Evolutionary conservation across 2,113 vertebrate species (phyloP), one percentile per base, ranked within the genome.

Genomic region (Siphamia tubifer): DNA sequence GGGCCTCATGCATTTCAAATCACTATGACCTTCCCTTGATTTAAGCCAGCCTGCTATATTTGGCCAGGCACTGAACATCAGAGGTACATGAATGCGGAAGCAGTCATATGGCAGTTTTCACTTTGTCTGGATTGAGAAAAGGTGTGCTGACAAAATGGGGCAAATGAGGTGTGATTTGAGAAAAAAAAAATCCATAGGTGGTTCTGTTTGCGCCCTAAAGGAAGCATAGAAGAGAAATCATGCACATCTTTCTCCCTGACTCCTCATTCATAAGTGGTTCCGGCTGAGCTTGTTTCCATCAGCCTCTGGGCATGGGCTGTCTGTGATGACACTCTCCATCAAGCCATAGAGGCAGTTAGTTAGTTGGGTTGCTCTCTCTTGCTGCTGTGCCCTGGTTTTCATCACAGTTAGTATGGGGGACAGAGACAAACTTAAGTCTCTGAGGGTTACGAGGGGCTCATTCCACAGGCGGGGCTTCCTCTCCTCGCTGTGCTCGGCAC

Each of bases 1-100:
- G 83, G 63, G 81, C 68, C 83, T 90, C 87, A 86, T 89, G 86
- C 86, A 89, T 86, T 89, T 89, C 75, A 88, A 90, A 90, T 86
- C 47, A 35, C 77, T 52, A 40, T 79, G 79, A 86, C 86, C 82
- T 83, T 79, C 65, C 56, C 53, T 31, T 74, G 74, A 89, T 83
- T 84, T 69, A 61, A 80, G 67, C 68, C 72, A 39, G 61, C 42
- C 45, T 43, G 57, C 61, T 57, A 48, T 28, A 66, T 80, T 65
- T 38, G 65, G 61, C 47, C 69, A 12, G 15, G 19, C 19, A 31
- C 74, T 45, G 45, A 52, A 57, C 54, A 57, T 62, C 72, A 47
- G 68, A 42, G 34, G 40, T 43, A 45, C 65, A 72, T 52, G 55
- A 67, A 71, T 20, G 62, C 32, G 23, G 68, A 53, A 69, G 66